Conservation (phyloP, 2,797 vertebrate genomes). For the Platalea minor region DNA sequence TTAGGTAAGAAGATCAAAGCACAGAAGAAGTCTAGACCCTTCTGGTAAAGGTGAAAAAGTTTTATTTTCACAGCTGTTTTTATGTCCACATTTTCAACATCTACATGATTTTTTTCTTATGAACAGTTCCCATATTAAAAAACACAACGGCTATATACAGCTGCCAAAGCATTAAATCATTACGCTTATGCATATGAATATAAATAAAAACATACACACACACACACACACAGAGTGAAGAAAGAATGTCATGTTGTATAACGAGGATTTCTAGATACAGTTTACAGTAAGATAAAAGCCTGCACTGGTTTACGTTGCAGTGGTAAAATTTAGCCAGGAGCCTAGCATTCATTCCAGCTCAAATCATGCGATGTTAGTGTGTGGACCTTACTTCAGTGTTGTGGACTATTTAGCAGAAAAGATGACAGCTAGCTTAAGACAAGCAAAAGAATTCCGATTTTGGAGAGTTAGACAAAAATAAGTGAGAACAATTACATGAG, state of each 20-base stretch:
- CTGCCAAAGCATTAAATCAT: neutral
- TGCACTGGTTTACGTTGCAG: neutral
- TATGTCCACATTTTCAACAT: constrained; percentile 10
- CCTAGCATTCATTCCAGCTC: neutral
- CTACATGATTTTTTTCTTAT: neutral
- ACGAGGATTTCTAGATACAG: neutral
- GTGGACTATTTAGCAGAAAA: neutral
- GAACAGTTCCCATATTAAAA: neutral
- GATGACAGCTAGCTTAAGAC: neutral
- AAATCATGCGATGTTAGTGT: neutral
- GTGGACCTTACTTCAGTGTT: neutral
- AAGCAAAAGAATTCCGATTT: neutral
- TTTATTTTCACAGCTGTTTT: constrained; percentile 71
- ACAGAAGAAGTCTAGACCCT: constrained; percentile 36
- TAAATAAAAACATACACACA: neutral
- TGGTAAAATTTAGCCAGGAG: neutral
- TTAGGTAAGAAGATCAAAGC: constrained; percentile 65
- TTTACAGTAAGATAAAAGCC: neutral
- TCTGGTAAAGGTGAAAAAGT: constrained; percentile 42
- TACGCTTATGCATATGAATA: neutral
- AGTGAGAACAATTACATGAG: neutral
- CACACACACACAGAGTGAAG: neutral
- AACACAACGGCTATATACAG: neutral
- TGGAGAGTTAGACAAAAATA: neutral
- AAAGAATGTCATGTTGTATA: neutral